Evolutionary conservation across 2,888 invertebrate genomes (phyloP).

Genomic region (Zonitis immaculata): DNA sequence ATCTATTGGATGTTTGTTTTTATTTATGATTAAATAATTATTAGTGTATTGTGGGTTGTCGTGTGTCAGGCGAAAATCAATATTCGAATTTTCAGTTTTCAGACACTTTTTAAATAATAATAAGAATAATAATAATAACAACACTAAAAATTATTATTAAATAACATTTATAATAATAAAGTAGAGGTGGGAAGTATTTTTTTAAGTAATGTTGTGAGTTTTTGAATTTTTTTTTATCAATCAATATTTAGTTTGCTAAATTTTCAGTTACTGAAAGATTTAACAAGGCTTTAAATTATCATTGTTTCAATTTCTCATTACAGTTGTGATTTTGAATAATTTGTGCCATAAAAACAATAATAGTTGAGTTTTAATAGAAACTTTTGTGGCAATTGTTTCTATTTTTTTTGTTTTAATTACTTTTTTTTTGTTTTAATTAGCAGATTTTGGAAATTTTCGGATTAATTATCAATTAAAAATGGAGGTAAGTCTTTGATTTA

Average conservation of each 20-base stretch:
- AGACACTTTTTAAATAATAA: not conserved
- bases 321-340: no score
- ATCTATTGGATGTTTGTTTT: no score
- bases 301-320: no score
- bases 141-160: not conserved
- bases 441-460: not conserved
- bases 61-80: conserved; percentile 5
- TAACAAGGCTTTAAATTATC: no score
- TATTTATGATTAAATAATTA: no score
- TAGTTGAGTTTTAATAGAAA: no score
- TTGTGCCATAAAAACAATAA: no score
- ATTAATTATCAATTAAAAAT: not conserved
- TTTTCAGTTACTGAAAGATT: not conserved
- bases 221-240: not conserved
- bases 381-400: no score
- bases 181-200: no score
- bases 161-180: not conserved
- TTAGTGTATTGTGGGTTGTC: conserved; percentile 8
- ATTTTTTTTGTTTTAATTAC: no score
- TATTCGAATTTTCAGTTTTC: conserved; percentile 12
- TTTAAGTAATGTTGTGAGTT: not conserved
- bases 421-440: not conserved
- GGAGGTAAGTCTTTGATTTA: no score
- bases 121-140: not conserved
- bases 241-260: no score